Evolutionary conservation across 2,113 vertebrate species (phyloP).

Genomic region (Notarius quadriscutis): DNA sequence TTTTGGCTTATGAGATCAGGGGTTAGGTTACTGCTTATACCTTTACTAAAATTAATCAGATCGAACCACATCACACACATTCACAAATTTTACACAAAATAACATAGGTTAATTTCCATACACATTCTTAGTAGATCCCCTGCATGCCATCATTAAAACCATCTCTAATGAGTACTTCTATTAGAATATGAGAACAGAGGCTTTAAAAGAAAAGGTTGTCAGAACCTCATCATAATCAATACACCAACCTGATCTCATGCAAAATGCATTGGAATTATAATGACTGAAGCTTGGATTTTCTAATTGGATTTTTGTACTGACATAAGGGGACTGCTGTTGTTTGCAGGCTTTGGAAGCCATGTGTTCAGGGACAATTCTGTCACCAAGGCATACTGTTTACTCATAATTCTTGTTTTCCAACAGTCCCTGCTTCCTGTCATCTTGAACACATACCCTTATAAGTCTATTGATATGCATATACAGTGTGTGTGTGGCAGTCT

Average conservation of each 20-base stretch:
- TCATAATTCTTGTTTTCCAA: background rate
- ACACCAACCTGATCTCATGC: background rate
- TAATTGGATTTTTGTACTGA: background rate
- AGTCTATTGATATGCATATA: background rate
- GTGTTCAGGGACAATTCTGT: background rate
- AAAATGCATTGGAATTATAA: background rate
- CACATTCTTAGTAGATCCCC: background rate
- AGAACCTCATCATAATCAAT: background rate
- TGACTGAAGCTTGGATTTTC: background rate
- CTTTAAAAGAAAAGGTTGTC: background rate
- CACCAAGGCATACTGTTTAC: slow-evolving; percentile 18
- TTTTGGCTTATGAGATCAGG: background rate
- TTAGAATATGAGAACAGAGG: background rate
- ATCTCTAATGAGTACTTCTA: background rate
- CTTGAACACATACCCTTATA: background rate
- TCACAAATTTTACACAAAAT: background rate
- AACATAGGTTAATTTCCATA: background rate
- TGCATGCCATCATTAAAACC: background rate
- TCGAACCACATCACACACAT: background rate
- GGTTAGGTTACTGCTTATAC: background rate
- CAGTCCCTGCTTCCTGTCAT: background rate
- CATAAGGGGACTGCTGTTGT: background rate
- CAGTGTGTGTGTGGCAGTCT: no score
- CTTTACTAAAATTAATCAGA: background rate
- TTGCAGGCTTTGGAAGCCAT: background rate